Conservation (phyloP, 2,888 invertebrate genomes). For the Labia minor region DNA sequence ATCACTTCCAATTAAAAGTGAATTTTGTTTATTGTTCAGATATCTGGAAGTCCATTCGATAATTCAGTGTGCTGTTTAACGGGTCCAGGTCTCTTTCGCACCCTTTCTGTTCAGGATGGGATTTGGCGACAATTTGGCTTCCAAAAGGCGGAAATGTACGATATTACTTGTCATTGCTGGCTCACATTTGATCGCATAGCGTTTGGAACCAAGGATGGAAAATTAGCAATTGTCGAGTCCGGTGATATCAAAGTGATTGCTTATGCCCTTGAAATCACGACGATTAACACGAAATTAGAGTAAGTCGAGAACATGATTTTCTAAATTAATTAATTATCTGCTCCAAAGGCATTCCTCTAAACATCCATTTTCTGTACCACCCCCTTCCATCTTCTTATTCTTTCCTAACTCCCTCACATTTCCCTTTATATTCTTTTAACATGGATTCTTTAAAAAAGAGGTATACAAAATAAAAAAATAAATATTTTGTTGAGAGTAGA, state of each 20-base stretch:
- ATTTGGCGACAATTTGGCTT: conserved; percentile 75
- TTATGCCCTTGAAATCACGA: conserved; percentile 46
- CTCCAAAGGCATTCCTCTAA: no score
- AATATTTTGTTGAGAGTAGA: no score
- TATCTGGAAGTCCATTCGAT: conserved; percentile 68
- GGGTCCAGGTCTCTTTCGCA: conserved; percentile 55
- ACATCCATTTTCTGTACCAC: no score
- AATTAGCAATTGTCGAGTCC: conserved; percentile 69
- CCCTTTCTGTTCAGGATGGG: conserved; percentile 64
- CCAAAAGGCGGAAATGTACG: conserved; percentile 65
- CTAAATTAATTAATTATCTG: no score
- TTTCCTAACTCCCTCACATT: no score
- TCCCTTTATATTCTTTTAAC: no score
- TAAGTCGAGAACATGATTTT: no score
- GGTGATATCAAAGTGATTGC: conserved; percentile 67
- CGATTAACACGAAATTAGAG: conserved; percentile 48
- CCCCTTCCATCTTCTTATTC: no score
- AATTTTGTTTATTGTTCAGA: conserved; percentile 42
- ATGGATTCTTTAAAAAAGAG: no score
- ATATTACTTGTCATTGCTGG: conserved; percentile 69
- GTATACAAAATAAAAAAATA: no score
- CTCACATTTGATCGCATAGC: conserved; percentile 71
- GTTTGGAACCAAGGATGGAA: conserved; percentile 66
- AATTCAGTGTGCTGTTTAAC: conserved; percentile 58
- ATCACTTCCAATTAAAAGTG: no score